Percentiles rank a stretch among this genome's conserved stretches.
These are phyloP conservation scores for Nasonia longicornis DNA, from an alignment of 1,140 invertebrate species.

Conservation along the genomic window DNA sequence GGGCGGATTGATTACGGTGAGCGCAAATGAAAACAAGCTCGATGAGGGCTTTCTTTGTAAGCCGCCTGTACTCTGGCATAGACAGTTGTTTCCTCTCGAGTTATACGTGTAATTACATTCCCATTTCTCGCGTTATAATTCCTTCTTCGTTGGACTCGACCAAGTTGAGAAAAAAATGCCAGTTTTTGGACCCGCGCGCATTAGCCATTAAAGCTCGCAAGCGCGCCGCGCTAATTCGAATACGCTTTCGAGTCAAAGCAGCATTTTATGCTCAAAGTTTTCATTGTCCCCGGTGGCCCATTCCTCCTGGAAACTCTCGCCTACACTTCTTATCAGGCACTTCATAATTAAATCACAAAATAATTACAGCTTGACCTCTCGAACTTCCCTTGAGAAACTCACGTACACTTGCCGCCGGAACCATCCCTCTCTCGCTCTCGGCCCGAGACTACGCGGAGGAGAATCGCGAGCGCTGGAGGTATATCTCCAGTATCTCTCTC, in stretches of 20 bases:
- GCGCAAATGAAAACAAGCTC: conserved; percentile 55
- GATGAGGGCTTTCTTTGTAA: conserved; percentile 30
- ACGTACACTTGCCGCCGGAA: not conserved
- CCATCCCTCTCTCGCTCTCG: not conserved
- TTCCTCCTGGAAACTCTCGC: not conserved
- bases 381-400: conserved; percentile 39
- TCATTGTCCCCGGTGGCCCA: conserved; percentile 12
- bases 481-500: conserved; percentile 14
- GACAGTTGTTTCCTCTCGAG: conserved; percentile 26
- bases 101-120: conserved; percentile 33
- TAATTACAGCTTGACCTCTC: conserved; percentile 38
- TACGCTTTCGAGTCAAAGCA: conserved; percentile 1
- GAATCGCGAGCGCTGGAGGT: conserved; percentile 12
- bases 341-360: conserved; percentile 46
- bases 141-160: not conserved
- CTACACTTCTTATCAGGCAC: conserved; percentile 36
- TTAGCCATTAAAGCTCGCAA: conserved; percentile 18
- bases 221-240: not conserved
- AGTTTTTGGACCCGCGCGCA: not conserved
- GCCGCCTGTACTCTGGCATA: not conserved
- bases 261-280: conserved; percentile 43
- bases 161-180: not conserved
- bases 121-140: not conserved
- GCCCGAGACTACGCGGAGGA: conserved; percentile 33
- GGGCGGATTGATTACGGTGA: conserved; percentile 63